Base-by-base conservation (phyloP, 2,888 invertebrate species). In the Drosophila pseudotakahashii region DNA sequence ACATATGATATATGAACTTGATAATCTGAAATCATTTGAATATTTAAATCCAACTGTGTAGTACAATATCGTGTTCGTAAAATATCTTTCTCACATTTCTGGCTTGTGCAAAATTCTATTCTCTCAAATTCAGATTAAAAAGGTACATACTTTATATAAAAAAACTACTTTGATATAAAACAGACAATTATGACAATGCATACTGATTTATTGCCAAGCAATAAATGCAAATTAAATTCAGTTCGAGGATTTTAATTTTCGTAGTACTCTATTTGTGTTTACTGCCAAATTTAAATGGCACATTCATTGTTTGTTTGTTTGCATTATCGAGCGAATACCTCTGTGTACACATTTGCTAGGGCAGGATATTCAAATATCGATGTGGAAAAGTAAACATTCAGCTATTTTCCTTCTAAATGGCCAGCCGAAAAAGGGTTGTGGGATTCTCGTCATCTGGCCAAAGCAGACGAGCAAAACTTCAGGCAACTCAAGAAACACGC, bases 381-480 rank as follows among this genome's bases (percentile, higher is more conserved):
- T 37, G 32, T 37, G 41, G 4, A 32, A 37, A 57, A 55, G 47
- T 37, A 57, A 57, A 30, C 57, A 30, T 36, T 60, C 41, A 5
- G n/a, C 36, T 42, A 4, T 30, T 42, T 19, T 37, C 10, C 7
- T 13, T 4, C 7, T 3, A 14, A 37, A 51, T 6, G 54, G n/a
- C 16, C 53, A 53, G n/a, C 11, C 6, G 7, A 30, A 59, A 59
- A 63, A 47, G 54, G 48, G 66, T 41, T 54, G 30, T 55, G 55
- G 41, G 66, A 48, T 13, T 48, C 36, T 32, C n/a, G 48, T 23
- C 66, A 48, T 41, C 55, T 67, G 54, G 34, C n/a, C 39, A 23
- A 1, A 13, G 36, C 45, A 63, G 53, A 34, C 44, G 13, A 34
- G 16, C 39, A 34, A 34, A 60, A 37, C 19, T 50, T 50, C 10